Evolutionary conservation across 2,797 vertebrate species (phyloP), one percentile per base, ranked within the genome.

Genomic region (Gambelia wislizenii): DNA sequence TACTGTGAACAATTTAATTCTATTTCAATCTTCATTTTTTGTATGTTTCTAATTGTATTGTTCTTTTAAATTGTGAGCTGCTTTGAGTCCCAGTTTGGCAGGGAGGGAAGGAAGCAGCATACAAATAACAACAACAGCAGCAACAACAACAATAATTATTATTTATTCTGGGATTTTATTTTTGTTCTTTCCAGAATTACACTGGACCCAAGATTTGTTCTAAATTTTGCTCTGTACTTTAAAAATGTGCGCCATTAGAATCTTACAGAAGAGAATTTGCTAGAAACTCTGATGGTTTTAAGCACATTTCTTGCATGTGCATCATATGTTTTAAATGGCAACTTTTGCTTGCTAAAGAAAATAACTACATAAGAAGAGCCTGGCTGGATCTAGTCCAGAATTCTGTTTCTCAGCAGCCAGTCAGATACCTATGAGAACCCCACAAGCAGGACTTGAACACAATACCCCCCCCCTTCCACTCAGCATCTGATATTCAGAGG

Each of bases 101-200:
- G n/a, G n/a, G n/a, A n/a, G 49, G 49, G 49, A 10, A 12, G 12
- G 12, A 49, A 49, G 8, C 49, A 49, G 49, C 7, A 49, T 49
- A 49, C 49, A 49, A 2, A 10, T n/a, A n/a, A n/a, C n/a, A n/a
- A n/a, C n/a, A n/a, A n/a, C n/a, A n/a, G n/a, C n/a, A n/a, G n/a
- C n/a, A n/a, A n/a, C n/a, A n/a, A n/a, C n/a, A n/a, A n/a, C n/a
- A n/a, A n/a, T n/a, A n/a, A n/a, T n/a, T n/a, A n/a, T n/a, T n/a
- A n/a, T n/a, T 49, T 49, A 1, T 49, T 49, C 0, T 49, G 8
- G 54, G 20, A 84, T 82, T 86, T 61, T 1, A 81, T 20, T 87
- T 81, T 64, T 42, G n/a, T 82, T 81, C 56, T 79, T 78, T 84
- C 27, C 36, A 72, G 39, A 87, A 89, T 47, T 90, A 14, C 54